Percentiles rank a stretch among this genome's conserved stretches.
Evolutionary conservation across 53 echinoderm and acorn worm species (phyloP).

Genomic region (Crossaster papposus): DNA sequence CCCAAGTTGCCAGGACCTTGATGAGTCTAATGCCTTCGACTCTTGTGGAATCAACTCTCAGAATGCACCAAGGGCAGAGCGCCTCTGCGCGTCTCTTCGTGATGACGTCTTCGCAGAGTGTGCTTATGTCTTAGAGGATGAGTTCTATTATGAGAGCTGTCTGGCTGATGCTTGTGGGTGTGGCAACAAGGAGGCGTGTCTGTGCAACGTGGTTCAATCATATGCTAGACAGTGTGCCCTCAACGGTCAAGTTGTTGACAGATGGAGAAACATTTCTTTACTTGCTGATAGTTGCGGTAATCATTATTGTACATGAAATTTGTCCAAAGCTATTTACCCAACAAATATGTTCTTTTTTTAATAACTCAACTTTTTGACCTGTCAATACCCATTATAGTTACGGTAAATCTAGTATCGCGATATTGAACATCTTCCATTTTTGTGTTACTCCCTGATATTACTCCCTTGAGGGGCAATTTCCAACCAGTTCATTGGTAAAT

Average conservation of each 20-base stretch:
- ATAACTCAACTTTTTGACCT: too few relatives aligned
- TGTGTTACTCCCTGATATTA: too few relatives aligned
- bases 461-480: too few relatives aligned
- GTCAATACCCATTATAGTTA: too few relatives aligned
- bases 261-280: slow-evolving; percentile 39
- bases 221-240: slow-evolving; percentile 59
- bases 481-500: too few relatives aligned
- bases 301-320: background rate
- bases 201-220: slow-evolving; percentile 36
- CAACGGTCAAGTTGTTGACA: slow-evolving; percentile 39
- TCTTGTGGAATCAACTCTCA: slow-evolving; percentile 56
- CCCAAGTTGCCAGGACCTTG: slow-evolving; percentile 31
- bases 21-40: slow-evolving; percentile 30
- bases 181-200: slow-evolving; percentile 29
- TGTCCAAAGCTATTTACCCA: background rate
- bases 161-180: slow-evolving; percentile 49
- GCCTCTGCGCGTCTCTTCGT: slow-evolving; percentile 24
- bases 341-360: too few relatives aligned
- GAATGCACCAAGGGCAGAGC: slow-evolving; percentile 30
- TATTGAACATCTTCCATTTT: too few relatives aligned
- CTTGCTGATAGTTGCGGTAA: slow-evolving; percentile 28
- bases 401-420: too few relatives aligned
- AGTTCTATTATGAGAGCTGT: slow-evolving; percentile 42
- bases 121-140: slow-evolving; percentile 32
- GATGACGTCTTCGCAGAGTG: slow-evolving; percentile 13